Conservation (phyloP, 2,797 vertebrate genomes). For the Anomalospiza imberbis region DNA sequence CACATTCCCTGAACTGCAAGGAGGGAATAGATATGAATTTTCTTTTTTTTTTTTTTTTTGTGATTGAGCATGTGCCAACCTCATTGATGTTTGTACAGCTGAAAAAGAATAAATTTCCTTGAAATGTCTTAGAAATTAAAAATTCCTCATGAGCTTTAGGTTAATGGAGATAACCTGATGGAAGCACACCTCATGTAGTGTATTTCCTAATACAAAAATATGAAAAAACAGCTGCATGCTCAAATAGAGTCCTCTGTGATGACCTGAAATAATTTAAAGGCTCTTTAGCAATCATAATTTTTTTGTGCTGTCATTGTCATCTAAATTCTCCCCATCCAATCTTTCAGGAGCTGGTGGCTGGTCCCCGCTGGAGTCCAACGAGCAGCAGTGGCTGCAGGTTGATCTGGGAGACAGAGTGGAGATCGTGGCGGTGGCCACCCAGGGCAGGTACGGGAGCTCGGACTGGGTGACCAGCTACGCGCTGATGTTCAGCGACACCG, state of each 20-base stretch:
- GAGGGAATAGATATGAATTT: fast-evolving
- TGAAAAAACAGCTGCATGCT: fast-evolving
- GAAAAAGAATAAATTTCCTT: not conserved
- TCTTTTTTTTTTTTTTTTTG: not conserved
- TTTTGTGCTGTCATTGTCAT: not conserved
- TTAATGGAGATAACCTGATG: not conserved
- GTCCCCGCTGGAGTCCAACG: slow-evolving; percentile 82
- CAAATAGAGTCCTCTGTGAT: not conserved
- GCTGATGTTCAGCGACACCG: slow-evolving; percentile 91
- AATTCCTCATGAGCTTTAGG: not conserved
- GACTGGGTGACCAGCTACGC: slow-evolving; percentile 89
- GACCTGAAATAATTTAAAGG: not conserved
- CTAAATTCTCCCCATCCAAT: not conserved
- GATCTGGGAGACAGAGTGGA: slow-evolving; percentile 87
- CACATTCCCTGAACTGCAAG: not conserved
- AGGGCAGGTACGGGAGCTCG: slow-evolving; percentile 88
- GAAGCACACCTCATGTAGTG: not conserved
- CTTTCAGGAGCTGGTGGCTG: slow-evolving; percentile 89
- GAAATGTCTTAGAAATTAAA: not conserved
- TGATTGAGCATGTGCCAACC: not conserved
- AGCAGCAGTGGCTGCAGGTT: slow-evolving; percentile 89
- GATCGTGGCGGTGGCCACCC: slow-evolving; percentile 85
- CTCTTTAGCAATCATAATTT: not conserved
- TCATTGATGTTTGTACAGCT: not conserved
- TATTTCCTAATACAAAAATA: not conserved